These are phyloP conservation scores for Eidolon helvum DNA, from an alignment of 2,113 vertebrate species.

Conservation along the genomic window DNA sequence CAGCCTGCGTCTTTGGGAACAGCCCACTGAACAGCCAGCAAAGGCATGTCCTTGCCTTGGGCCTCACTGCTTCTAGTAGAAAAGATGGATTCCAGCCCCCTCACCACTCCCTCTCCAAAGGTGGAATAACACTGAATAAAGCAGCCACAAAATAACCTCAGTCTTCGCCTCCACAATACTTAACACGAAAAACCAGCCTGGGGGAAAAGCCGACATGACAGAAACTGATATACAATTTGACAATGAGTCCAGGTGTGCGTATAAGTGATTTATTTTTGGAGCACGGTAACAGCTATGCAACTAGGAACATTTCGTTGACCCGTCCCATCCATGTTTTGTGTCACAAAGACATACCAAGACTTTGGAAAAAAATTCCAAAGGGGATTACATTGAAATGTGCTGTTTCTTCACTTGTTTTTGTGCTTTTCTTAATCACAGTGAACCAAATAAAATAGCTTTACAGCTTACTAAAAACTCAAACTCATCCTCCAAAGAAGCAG, in stretches of 20 bases:
- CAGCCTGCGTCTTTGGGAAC: background rate
- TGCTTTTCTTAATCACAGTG: constrained; percentile 23
- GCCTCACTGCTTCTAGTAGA: background rate
- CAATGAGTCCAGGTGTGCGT: background rate
- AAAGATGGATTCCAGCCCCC: background rate
- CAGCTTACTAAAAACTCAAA: constrained; percentile 78
- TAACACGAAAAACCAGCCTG: background rate
- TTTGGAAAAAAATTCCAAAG: constrained; percentile 81
- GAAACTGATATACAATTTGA: background rate
- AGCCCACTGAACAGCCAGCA: background rate
- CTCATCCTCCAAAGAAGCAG: constrained; percentile 62
- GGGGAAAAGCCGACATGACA: background rate
- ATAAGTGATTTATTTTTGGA: constrained; percentile 20
- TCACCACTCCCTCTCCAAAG: background rate
- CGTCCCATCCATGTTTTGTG: constrained; percentile 53
- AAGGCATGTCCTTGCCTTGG: background rate
- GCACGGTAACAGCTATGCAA: background rate
- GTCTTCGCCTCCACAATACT: background rate
- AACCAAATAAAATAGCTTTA: constrained; percentile 76
- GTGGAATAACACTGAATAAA: background rate
- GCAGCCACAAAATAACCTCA: background rate
- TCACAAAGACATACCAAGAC: constrained; percentile 80
- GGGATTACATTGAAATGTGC: constrained; percentile 45
- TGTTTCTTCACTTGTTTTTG: background rate
- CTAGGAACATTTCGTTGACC: background rate